Base-by-base conservation (phyloP, 2,113 vertebrate species). In the Ictalurus furcatus region DNA sequence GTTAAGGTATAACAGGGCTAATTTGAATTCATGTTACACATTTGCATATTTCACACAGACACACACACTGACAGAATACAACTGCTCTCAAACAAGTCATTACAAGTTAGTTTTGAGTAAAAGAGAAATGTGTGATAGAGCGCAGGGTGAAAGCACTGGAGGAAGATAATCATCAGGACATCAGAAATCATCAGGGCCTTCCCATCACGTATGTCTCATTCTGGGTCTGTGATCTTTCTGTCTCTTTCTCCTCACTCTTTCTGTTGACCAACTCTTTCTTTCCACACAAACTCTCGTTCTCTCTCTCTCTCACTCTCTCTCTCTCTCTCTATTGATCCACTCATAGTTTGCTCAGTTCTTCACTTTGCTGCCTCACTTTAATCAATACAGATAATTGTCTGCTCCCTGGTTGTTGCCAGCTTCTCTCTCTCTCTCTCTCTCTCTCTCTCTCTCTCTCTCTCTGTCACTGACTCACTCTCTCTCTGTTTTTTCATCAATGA, bases 341-440 rank as follows among this genome's bases (percentile, higher is more conserved):
- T 96, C 95, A 96, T 96, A 96, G 95, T 95, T 96, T 96, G 95
- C 94, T 96, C 95, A 95, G 95, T 88, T 96, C 96, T 96, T 96
- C 95, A 95, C 94, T 95, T 94, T 94, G 94, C 95, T 93, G 94
- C 93, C 94, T 94, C 88, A 92, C 95, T 96, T 95, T 96, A 96
- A 96, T 96, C 96, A 96, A 96, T 96, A 96, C 95, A 96, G 95
- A 96, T 96, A 96, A 96, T 96, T 96, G 95, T 96, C 95, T 96
- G 94, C 94, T 95, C 94, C 94, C 95, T 94, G 94, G 94, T 93
- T 91, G 93, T 95, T 96, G 95, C 95, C 95, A 95, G 95, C 94
- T 94, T 95, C 93, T 93, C 91, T 94, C 94, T 96, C 94, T 94
- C 92, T 92, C 87, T 80, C 80, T 90, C 91, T 86, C 92, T 92